Evolutionary conservation across 2,113 vertebrate species (phyloP).

Genomic region (Kryptolebias marmoratus): DNA sequence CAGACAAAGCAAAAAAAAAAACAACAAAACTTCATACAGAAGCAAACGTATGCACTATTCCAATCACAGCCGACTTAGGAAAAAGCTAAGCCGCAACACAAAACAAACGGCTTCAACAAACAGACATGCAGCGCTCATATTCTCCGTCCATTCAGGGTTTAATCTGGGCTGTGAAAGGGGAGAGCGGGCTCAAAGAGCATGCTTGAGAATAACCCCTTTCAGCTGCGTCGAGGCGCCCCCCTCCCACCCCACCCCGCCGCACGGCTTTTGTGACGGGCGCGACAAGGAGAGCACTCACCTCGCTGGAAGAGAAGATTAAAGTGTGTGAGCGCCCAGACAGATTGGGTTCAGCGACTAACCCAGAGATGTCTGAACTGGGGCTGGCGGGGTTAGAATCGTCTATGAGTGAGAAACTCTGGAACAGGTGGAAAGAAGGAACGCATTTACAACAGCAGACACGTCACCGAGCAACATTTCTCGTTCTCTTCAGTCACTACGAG

Average conservation of each 20-base stretch:
- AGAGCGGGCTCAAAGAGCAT: constrained; percentile 64
- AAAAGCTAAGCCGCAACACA: constrained; percentile 43
- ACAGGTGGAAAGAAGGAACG: constrained; percentile 89
- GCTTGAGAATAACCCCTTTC: constrained; percentile 71
- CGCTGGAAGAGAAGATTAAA: constrained; percentile 94
- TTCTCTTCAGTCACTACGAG: neutral
- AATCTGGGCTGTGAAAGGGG: constrained; percentile 49
- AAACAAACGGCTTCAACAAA: constrained; percentile 39
- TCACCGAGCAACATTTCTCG: constrained; percentile 46
- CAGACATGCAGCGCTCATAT: constrained; percentile 65
- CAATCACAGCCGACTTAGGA: constrained; percentile 48
- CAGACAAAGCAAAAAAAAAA: constrained; percentile 17
- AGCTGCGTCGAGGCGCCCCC: constrained; percentile 55
- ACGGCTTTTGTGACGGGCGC: constrained; percentile 68
- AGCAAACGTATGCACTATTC: constrained; percentile 16
- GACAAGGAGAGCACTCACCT: constrained; percentile 87
- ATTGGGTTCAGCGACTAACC: constrained; percentile 92
- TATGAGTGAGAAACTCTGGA: constrained; percentile 94
- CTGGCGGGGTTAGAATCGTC: constrained; percentile 90
- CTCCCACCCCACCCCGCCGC: constrained; percentile 12
- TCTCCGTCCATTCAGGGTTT: constrained; percentile 41
- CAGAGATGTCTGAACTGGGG: constrained; percentile 89
- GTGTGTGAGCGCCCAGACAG: constrained; percentile 93
- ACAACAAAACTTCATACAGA: neutral
- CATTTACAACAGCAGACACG: constrained; percentile 81